phyloP scores from a whole-genome alignment of 2,888 invertebrate genomes.

The Mythimna pallens region DNA sequence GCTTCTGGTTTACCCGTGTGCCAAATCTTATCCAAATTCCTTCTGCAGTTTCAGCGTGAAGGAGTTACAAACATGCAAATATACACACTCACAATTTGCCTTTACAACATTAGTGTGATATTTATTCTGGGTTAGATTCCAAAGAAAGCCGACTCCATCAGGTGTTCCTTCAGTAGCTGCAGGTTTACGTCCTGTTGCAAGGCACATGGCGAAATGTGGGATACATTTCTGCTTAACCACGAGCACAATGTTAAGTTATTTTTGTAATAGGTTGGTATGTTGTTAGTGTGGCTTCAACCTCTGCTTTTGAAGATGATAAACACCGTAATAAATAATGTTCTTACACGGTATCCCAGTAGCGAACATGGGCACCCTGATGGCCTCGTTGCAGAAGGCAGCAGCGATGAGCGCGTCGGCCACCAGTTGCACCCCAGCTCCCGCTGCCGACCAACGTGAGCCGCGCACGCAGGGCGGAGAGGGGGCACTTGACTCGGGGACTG shows the following conservation, averaged over 20 bases:
- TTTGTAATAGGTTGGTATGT: neutral
- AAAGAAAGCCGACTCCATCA: neutral
- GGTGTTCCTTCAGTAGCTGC: neutral
- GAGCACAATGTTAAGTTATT: no score
- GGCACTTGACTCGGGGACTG: conserved; percentile 83
- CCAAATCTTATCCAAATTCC: no score
- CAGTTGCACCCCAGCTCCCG: conserved; percentile 80
- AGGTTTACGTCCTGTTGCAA: neutral
- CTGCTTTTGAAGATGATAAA: neutral
- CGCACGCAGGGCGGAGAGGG: conserved; percentile 82
- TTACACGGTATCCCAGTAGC: conserved; percentile 84
- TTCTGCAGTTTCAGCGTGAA: no score
- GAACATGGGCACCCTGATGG: conserved; percentile 80
- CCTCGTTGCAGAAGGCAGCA: conserved; percentile 81
- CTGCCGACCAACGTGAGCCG: conserved; percentile 83
- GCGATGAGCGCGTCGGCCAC: conserved; percentile 81
- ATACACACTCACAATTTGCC: no score
- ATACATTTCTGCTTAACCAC: neutral
- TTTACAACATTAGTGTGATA: neutral
- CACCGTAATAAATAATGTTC: conserved; percentile 31
- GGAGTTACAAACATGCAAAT: no score
- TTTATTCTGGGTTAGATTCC: neutral
- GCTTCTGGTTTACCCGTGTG: no score
- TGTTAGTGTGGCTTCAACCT: neutral
- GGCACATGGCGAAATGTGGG: neutral